Percentiles rank a stretch among this genome's conserved stretches.
Conservation (phyloP, 2,797 vertebrate species). For the Lutjanus campechanus region DNA sequence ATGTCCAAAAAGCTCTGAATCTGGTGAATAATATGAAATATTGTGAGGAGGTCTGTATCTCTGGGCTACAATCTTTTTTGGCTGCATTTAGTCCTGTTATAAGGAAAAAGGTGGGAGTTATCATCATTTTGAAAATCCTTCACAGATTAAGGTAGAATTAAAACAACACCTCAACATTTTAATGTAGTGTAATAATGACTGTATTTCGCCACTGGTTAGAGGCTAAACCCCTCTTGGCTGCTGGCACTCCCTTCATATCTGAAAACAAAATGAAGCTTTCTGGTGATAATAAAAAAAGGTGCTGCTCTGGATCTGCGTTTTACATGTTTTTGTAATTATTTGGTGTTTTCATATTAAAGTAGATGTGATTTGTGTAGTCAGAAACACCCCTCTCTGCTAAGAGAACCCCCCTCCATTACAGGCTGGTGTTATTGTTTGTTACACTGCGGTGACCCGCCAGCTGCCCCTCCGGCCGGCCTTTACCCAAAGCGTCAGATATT, state of each 20-base stretch:
- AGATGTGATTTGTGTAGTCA: conserved; percentile 1
- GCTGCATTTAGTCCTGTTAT: no score
- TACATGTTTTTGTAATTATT: neutral
- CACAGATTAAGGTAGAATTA: no score
- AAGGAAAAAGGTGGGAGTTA: no score
- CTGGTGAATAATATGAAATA: no score
- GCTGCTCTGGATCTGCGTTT: neutral
- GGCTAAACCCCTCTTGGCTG: neutral
- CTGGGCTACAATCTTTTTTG: no score
- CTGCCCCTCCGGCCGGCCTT: conserved; percentile 43
- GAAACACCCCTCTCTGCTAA: neutral
- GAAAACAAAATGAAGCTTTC: neutral
- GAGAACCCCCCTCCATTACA: conserved; percentile 8
- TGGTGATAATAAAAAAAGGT: neutral
- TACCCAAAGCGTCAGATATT: conserved; percentile 70
- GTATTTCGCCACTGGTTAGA: no score
- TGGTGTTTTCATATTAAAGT: neutral
- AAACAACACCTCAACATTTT: neutral
- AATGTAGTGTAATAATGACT: neutral
- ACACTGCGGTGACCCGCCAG: conserved; percentile 45
- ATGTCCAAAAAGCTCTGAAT: no score
- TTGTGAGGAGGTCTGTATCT: no score
- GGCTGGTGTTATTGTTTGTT: conserved; percentile 62
- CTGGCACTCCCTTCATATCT: neutral
- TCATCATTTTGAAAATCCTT: no score